Evolutionary conservation across 2,888 invertebrate species (phyloP).

Genomic region (Carpatolechia fugitivella): DNA sequence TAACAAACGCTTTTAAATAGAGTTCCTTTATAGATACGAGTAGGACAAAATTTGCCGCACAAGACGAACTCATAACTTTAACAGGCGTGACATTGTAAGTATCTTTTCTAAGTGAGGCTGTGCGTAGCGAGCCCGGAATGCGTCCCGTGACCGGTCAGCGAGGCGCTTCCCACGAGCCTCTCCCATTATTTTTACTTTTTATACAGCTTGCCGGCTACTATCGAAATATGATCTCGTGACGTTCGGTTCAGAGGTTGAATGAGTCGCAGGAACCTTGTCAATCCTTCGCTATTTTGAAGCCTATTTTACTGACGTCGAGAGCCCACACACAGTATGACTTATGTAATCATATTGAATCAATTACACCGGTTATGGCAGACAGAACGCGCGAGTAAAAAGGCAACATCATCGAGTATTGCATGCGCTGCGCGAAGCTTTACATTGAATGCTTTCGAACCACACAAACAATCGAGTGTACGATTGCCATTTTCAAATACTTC

Average conservation of each 20-base stretch:
- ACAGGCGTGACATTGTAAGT: conserved; percentile 9
- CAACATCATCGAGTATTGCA: conserved; percentile 60
- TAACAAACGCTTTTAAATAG: background rate
- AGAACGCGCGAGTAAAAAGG: conserved; percentile 37
- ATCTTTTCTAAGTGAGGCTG: background rate
- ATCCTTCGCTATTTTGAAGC: conserved; percentile 21
- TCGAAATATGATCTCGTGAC: conserved; percentile 27
- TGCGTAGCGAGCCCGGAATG: conserved; percentile 31
- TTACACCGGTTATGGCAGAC: conserved; percentile 50
- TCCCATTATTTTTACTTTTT: conserved; percentile 30
- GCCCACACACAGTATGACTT: conserved; percentile 51
- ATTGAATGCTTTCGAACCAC: conserved; percentile 72
- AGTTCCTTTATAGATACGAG: background rate
- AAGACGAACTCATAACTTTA: background rate
- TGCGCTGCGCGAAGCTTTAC: conserved; percentile 61
- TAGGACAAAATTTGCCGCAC: background rate
- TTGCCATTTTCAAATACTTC: conserved; percentile 73
- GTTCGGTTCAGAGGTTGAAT: conserved; percentile 45
- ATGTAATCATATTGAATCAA: conserved; percentile 58
- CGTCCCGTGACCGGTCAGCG: conserved; percentile 38
- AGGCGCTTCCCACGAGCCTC: conserved; percentile 35
- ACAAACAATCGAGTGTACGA: conserved; percentile 71
- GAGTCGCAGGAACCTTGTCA: conserved; percentile 37
- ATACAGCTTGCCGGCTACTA: conserved; percentile 22
- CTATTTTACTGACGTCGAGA: conserved; percentile 24